Conservation (phyloP, 2,113 vertebrate species). For the Myotis davidii region DNA sequence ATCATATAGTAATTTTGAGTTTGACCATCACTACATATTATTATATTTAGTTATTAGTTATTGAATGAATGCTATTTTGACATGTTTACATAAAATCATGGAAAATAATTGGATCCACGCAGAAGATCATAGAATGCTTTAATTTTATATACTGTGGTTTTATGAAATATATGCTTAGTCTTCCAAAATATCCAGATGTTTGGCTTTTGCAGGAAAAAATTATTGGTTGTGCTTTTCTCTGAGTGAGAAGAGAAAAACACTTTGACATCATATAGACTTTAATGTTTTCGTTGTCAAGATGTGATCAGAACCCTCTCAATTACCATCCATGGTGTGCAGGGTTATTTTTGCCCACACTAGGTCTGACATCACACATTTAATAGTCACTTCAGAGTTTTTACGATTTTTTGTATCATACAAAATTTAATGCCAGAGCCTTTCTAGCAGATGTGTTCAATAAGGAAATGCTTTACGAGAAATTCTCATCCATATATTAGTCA, state of each 20-base stretch:
- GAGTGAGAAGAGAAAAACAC: neutral
- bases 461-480: slow-evolving; percentile 6
- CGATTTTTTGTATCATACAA: neutral
- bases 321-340: neutral
- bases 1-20: neutral
- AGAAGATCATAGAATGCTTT: slow-evolving; percentile 6
- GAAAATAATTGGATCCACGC: slow-evolving; percentile 35
- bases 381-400: neutral
- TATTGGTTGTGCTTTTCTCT: slow-evolving; percentile 15
- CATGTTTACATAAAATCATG: slow-evolving; percentile 15
- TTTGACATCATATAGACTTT: slow-evolving; percentile 14
- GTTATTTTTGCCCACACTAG: neutral
- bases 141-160: slow-evolving; percentile 19
- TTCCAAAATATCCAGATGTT: slow-evolving; percentile 61
- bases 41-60: neutral
- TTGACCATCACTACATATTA: neutral
- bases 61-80: neutral
- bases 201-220: slow-evolving; percentile 50
- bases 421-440: slow-evolving; percentile 16
- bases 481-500: neutral
- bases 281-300: slow-evolving; percentile 14
- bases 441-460: slow-evolving; percentile 4
- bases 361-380: slow-evolving; percentile 12
- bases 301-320: slow-evolving; percentile 21
- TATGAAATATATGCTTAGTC: slow-evolving; percentile 36